Conservation (phyloP, 2,113 vertebrate genomes). For the Mobula birostris region DNA sequence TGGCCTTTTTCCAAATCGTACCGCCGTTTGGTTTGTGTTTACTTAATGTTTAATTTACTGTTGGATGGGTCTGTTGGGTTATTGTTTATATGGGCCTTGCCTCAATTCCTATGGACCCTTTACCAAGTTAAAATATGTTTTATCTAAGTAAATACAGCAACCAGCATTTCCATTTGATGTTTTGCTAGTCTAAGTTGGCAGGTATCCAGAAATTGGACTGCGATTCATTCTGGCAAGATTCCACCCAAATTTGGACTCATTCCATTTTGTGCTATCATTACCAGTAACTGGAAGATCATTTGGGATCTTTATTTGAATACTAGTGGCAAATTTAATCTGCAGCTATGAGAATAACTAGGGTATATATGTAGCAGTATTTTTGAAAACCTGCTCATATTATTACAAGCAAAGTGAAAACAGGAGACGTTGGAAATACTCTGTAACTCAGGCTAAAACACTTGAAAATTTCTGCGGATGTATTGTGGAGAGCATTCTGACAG, state of each 20-base stretch:
- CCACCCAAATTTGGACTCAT: too few species aligned
- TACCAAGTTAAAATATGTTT: slow-evolving; percentile 5
- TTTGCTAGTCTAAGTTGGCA: neutral
- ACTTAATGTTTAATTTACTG: neutral
- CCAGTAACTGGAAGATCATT: neutral
- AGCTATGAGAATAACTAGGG: neutral
- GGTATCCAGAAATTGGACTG: neutral
- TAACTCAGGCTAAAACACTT: too few species aligned
- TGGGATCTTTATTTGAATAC: neutral
- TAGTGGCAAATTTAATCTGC: neutral
- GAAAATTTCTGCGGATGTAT: too few species aligned
- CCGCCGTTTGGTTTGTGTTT: neutral
- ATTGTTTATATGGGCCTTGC: neutral
- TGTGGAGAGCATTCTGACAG: too few species aligned
- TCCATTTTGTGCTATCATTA: neutral
- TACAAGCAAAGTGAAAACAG: neutral
- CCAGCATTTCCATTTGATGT: neutral
- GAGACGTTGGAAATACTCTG: too few species aligned
- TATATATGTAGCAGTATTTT: neutral
- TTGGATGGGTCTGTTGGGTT: neutral
- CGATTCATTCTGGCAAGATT: neutral
- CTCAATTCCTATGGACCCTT: neutral
- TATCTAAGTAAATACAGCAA: neutral
- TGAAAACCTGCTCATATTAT: neutral
- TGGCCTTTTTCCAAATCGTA: slow-evolving; percentile 5